Evolutionary conservation across 1,140 invertebrate species (phyloP).

Genomic region (Aplysia californica): DNA sequence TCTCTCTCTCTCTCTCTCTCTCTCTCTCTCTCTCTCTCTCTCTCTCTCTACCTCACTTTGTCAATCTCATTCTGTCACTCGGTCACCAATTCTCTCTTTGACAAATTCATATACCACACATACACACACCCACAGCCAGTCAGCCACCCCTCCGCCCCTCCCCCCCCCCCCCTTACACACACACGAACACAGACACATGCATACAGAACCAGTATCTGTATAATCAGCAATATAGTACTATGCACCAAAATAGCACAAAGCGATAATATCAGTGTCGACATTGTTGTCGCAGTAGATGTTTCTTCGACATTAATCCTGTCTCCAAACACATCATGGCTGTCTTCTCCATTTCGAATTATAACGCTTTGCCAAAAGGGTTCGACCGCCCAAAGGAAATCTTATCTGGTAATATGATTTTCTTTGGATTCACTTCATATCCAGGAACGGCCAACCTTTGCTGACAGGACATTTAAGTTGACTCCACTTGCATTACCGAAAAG

Average conservation of each 20-base stretch:
- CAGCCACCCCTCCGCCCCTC: not conserved
- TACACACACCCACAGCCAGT: not conserved
- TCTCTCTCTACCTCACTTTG: too few relatives aligned
- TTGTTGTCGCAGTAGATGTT: conserved; percentile 13
- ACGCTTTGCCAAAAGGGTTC: not conserved
- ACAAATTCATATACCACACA: not conserved
- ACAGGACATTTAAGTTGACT: too few relatives aligned
- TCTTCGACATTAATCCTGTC: not conserved
- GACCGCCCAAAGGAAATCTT: not conserved
- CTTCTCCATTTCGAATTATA: not conserved
- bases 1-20: too few relatives aligned
- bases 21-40: too few relatives aligned
- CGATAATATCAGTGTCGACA: conserved; percentile 1
- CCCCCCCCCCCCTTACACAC: not conserved
- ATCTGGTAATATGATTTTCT: too few relatives aligned
- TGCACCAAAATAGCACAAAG: not conserved
- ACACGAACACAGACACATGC: not conserved
- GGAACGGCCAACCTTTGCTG: too few relatives aligned
- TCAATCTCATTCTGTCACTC: too few relatives aligned
- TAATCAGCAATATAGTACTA: not conserved
- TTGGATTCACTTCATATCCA: too few relatives aligned
- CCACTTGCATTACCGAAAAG: too few relatives aligned
- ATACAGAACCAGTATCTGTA: not conserved
- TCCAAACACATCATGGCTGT: not conserved
- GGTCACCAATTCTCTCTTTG: too few relatives aligned